phyloP scores from a whole-genome alignment of 2,797 vertebrate species.

The Mus minutoides region DNA sequence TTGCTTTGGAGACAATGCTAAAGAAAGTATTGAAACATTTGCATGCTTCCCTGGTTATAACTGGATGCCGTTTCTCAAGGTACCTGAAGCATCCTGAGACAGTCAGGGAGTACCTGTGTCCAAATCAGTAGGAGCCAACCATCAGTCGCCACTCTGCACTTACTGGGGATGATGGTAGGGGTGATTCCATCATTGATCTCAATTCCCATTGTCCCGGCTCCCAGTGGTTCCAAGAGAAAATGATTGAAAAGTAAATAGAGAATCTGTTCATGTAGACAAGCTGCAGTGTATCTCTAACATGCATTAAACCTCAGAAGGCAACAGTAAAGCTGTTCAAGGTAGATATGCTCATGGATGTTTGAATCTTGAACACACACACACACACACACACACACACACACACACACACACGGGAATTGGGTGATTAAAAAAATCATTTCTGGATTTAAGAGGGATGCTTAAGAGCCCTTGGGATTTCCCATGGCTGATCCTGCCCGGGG shows the following conservation, averaged over 20 bases:
- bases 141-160: not conserved
- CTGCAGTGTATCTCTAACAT: not conserved
- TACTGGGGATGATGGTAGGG: not conserved
- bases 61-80: not conserved
- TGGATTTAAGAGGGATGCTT: not conserved
- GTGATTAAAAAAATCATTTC: not conserved
- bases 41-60: not conserved
- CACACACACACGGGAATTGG: too few species aligned
- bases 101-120: not conserved
- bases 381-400: too few species aligned
- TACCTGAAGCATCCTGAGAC: not conserved
- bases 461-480: not conserved
- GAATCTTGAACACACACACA: not conserved
- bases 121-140: not conserved
- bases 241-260: not conserved
- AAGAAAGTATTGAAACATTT: not conserved
- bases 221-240: not conserved
- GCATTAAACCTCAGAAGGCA: not conserved
- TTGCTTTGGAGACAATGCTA: conserved; percentile 29
- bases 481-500: not conserved
- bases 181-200: not conserved
- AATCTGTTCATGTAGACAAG: not conserved
- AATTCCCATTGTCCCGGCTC: not conserved
- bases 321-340: not conserved
- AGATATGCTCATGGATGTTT: not conserved